Conservation (phyloP, 2,797 vertebrate species). For the Xiphophorus birchmanni region DNA sequence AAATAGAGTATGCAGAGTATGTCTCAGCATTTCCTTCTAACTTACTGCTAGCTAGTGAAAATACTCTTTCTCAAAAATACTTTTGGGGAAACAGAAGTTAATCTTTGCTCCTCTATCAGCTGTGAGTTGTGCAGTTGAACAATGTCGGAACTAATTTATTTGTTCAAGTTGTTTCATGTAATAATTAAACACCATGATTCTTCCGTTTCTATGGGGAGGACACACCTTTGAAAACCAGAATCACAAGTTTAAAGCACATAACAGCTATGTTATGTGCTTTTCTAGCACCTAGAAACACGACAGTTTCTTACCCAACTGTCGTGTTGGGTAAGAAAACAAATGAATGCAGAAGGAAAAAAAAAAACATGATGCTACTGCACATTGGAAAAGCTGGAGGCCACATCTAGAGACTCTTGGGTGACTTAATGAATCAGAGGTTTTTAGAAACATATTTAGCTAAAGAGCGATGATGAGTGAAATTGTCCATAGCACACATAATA, state of each 20-base stretch:
- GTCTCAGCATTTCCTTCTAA: background rate
- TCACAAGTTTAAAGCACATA: background rate
- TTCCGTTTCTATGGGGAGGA: background rate
- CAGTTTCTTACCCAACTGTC: too few species aligned
- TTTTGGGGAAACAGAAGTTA: background rate
- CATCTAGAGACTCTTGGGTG: background rate
- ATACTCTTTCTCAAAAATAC: background rate
- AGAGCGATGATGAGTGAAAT: background rate
- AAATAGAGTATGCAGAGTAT: background rate
- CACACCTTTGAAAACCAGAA: conserved; percentile 8
- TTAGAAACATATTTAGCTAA: background rate
- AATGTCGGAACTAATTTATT: background rate
- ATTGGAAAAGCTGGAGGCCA: background rate
- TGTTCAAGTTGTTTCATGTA: background rate
- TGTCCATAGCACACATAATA: too few species aligned
- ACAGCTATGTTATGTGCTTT: too few species aligned
- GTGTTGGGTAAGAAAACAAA: background rate
- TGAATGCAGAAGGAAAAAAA: too few species aligned
- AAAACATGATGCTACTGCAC: background rate
- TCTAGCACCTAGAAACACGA: too few species aligned
- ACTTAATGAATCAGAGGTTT: background rate
- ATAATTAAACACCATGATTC: background rate
- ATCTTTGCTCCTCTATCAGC: background rate
- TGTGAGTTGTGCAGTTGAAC: background rate
- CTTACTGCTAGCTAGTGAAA: background rate